phyloP scores from a whole-genome alignment of 2,113 vertebrate species.

The Mohoua ochrocephala region DNA sequence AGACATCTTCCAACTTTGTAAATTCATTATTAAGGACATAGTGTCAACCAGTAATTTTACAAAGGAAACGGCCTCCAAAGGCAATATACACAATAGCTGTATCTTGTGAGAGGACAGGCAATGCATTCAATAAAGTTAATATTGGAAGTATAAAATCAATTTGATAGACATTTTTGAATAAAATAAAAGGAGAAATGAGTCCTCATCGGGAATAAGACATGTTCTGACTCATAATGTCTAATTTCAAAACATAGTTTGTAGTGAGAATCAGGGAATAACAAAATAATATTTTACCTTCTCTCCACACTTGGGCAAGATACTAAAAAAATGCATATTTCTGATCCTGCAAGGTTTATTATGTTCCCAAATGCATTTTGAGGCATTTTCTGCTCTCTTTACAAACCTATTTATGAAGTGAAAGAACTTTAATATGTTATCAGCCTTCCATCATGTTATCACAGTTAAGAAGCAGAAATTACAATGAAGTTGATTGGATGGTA shows the following conservation, averaged over 20 bases:
- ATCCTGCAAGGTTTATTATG: neutral
- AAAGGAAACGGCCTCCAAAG: neutral
- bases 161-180: neutral
- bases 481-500: neutral
- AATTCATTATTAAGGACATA: neutral
- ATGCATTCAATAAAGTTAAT: neutral
- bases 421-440: neutral
- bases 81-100: neutral
- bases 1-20: neutral
- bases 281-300: neutral
- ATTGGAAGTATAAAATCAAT: neutral
- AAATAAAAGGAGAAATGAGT: neutral
- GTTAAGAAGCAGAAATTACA: neutral
- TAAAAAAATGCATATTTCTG: neutral
- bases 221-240: neutral
- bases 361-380: neutral
- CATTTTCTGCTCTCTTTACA: neutral
- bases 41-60: neutral
- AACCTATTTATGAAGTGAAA: neutral
- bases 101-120: neutral
- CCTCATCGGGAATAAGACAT: neutral
- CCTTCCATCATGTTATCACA: neutral
- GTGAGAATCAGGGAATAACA: neutral
- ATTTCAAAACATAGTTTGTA: neutral
- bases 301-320: neutral